phyloP scores from a whole-genome alignment of 2,888 invertebrate species.

The Drosophila paranaensis region DNA sequence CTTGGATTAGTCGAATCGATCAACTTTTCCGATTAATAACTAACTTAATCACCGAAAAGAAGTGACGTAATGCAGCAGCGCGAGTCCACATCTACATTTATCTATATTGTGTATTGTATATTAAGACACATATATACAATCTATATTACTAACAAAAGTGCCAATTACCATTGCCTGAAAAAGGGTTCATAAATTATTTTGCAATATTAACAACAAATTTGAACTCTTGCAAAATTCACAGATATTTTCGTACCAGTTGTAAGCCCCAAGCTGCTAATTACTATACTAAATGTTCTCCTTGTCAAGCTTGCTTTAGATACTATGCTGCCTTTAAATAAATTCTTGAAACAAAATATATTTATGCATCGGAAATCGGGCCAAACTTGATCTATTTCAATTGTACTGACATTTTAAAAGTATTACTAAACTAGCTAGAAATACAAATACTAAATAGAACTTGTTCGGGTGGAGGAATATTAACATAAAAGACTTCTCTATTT shows the following conservation, averaged over 20 bases:
- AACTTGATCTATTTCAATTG: too few relatives aligned
- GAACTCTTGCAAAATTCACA: not conserved
- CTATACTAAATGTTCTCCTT: not conserved
- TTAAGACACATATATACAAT: conserved; percentile 1
- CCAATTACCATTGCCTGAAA: conserved; percentile 71
- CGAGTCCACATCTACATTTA: not conserved
- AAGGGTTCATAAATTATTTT: conserved; percentile 25
- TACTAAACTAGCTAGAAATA: conserved; percentile 38
- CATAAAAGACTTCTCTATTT: not conserved
- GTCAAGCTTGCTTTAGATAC: not conserved
- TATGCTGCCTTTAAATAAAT: not conserved
- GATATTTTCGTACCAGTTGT: not conserved
- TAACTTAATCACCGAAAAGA: not conserved
- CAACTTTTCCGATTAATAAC: not conserved
- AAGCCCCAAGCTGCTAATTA: not conserved
- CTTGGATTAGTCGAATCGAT: conserved; percentile 10
- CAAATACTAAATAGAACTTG: conserved; percentile 10
- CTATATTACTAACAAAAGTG: conserved; percentile 61
- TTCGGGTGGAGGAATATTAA: conserved; percentile 16
- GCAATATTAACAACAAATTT: conserved; percentile 17
- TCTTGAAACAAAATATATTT: not conserved
- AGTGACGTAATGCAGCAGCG: not conserved
- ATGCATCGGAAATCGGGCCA: not conserved
- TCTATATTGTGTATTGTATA: conserved; percentile 2
- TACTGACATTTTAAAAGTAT: conserved; percentile 38